phyloP scores from a whole-genome alignment of 2,797 vertebrate genomes.

The Oryzias dopingdopingensis region DNA sequence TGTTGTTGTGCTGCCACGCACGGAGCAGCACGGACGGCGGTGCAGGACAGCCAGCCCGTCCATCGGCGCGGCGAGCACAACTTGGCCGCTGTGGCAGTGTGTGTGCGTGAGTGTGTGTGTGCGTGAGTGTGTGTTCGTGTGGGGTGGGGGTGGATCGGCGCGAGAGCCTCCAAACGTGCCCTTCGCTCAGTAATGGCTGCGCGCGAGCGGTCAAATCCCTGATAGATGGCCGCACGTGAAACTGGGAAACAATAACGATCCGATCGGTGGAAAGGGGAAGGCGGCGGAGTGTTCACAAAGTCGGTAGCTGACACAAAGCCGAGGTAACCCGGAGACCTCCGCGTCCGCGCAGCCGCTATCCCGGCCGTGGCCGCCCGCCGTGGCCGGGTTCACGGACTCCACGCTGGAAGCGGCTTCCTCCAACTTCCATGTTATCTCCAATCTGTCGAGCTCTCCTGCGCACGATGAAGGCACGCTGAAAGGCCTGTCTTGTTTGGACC shows the following conservation, averaged over 20 bases:
- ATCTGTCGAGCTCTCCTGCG: slow-evolving; percentile 11
- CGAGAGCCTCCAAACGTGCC: slow-evolving; percentile 53
- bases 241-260: slow-evolving; percentile 33
- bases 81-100: slow-evolving; percentile 15
- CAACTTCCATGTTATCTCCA: slow-evolving; percentile 18
- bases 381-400: slow-evolving; percentile 43
- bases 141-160: slow-evolving; percentile 39
- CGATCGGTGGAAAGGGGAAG: slow-evolving; percentile 12
- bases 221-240: slow-evolving; percentile 65
- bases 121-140: too few species aligned
- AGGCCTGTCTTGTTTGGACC: slow-evolving; percentile 40
- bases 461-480: slow-evolving; percentile 49
- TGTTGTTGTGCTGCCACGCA: slow-evolving; percentile 42
- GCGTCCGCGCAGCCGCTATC: slow-evolving; percentile 61
- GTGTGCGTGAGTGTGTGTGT: too few species aligned
- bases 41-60: slow-evolving; percentile 39
- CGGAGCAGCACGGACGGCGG: slow-evolving; percentile 36
- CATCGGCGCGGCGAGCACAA: slow-evolving; percentile 34
- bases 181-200: slow-evolving; percentile 69
- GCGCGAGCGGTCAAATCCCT: slow-evolving; percentile 51
- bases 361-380: slow-evolving; percentile 67
- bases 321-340: slow-evolving; percentile 67
- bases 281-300: slow-evolving; percentile 46
- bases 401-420: slow-evolving; percentile 14
- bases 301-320: slow-evolving; percentile 67